A percentile compares a stretch with the other conserved stretches of the same genome.
These are phyloP conservation scores for Dermolepida albohirtum DNA, from an alignment of 2,888 invertebrate species.

Conservation along the genomic window DNA sequence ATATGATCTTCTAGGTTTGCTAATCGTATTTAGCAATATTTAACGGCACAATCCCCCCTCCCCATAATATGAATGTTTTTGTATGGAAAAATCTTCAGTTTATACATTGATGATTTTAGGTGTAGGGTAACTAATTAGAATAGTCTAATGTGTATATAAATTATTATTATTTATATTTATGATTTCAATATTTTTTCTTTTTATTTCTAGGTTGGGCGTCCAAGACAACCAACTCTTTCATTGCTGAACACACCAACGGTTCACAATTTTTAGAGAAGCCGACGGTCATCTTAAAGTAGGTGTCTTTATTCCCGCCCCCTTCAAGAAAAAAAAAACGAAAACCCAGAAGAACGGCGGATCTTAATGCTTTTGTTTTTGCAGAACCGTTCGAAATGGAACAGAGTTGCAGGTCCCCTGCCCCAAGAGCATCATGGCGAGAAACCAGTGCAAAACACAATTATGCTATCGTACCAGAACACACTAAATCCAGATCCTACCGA, in stretches of 20 bases:
- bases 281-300: conserved; percentile 58
- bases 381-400: conserved; percentile 60
- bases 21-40: too few relatives aligned
- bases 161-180: too few relatives aligned
- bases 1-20: too few relatives aligned
- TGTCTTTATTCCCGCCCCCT: conserved; percentile 17
- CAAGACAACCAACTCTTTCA: conserved; percentile 65
- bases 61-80: too few relatives aligned
- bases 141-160: too few relatives aligned
- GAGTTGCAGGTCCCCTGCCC: conserved; percentile 54
- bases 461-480: conserved; percentile 38
- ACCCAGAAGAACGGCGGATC: background rate
- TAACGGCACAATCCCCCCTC: too few relatives aligned
- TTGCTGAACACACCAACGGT: conserved; percentile 63
- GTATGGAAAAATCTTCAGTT: too few relatives aligned
- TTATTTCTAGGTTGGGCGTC: conserved; percentile 66
- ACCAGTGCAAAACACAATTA: conserved; percentile 50
- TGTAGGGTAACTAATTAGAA: too few relatives aligned
- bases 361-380: conserved; percentile 47
- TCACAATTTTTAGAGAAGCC: conserved; percentile 66
- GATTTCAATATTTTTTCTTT: conserved; percentile 44
- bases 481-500: conserved; percentile 41
- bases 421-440: conserved; percentile 67
- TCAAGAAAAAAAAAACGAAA: background rate
- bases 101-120: too few relatives aligned